Percentiles rank a stretch among this genome's conserved stretches.
phyloP scores from a whole-genome alignment of 2,888 invertebrate genomes.

The Mythimna loreyi region DNA sequence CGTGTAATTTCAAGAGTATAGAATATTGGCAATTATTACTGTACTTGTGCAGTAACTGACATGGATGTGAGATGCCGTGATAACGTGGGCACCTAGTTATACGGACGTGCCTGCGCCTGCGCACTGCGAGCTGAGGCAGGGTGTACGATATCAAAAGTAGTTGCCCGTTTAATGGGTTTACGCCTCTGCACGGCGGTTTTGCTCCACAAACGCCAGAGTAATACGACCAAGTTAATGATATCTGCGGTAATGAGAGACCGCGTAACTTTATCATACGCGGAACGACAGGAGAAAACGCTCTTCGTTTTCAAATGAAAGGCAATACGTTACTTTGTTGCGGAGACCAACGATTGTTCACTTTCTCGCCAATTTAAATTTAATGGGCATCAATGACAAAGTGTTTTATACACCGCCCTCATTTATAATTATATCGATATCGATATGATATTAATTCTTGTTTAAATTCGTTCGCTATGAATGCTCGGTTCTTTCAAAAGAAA shows the following conservation, averaged over 20 bases:
- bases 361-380: constrained; percentile 78
- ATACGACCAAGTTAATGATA: constrained; percentile 80
- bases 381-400: constrained; percentile 70
- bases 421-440: constrained; percentile 42
- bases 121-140: constrained; percentile 40
- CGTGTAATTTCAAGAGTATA: constrained; percentile 44
- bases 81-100: constrained; percentile 47
- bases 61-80: constrained; percentile 51
- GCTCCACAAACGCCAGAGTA: constrained; percentile 75
- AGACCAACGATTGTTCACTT: constrained; percentile 78
- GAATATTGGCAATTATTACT: constrained; percentile 60
- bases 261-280: constrained; percentile 85
- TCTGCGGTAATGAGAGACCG: constrained; percentile 81
- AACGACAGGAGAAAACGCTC: constrained; percentile 83
- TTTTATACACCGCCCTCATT: constrained; percentile 41
- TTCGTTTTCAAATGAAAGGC: constrained; percentile 85
- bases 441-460: background rate
- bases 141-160: constrained; percentile 65
- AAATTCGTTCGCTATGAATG: background rate
- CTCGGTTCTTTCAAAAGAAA: constrained; percentile 30
- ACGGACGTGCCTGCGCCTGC: constrained; percentile 23
- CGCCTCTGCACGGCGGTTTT: constrained; percentile 65
- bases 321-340: constrained; percentile 77
- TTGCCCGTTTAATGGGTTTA: constrained; percentile 62
- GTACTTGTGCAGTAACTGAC: constrained; percentile 54